These are phyloP conservation scores for Myotis findleyi DNA, from an alignment of 2,797 vertebrate genomes.

Conservation along the genomic window DNA sequence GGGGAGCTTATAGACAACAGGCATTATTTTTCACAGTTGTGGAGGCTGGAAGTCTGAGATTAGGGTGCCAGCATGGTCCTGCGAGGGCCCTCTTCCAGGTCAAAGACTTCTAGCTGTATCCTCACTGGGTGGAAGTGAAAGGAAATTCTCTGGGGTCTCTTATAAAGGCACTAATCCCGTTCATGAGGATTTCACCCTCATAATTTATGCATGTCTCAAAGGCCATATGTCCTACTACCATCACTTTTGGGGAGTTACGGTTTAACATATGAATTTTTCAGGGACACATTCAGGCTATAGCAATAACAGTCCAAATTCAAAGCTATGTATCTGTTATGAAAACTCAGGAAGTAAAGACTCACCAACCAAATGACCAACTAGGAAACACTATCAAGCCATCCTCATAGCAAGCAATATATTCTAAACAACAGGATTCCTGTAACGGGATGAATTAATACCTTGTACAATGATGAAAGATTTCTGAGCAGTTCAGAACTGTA, in stretches of 20 bases:
- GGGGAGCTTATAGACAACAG: background rate
- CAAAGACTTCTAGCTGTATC: background rate
- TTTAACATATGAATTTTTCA: background rate
- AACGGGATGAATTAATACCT: background rate
- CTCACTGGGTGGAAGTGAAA: background rate
- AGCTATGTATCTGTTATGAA: background rate
- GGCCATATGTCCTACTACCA: background rate
- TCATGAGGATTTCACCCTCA: background rate
- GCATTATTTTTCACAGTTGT: background rate
- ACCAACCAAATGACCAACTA: background rate
- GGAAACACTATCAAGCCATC: background rate
- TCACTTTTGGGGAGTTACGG: background rate
- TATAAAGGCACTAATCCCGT: background rate
- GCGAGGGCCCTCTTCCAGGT: background rate
- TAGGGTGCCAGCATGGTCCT: no score
- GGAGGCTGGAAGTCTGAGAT: background rate
- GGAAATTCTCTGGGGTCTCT: background rate
- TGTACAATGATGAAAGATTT: background rate
- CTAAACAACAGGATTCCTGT: background rate
- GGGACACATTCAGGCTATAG: background rate
- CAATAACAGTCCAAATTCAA: background rate
- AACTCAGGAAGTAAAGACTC: background rate
- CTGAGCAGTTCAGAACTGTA: background rate
- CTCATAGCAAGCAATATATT: background rate
- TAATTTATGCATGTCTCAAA: background rate